Evolutionary conservation across 1,140 invertebrate species (phyloP).

Genomic region (Andricus grossulariae): DNA sequence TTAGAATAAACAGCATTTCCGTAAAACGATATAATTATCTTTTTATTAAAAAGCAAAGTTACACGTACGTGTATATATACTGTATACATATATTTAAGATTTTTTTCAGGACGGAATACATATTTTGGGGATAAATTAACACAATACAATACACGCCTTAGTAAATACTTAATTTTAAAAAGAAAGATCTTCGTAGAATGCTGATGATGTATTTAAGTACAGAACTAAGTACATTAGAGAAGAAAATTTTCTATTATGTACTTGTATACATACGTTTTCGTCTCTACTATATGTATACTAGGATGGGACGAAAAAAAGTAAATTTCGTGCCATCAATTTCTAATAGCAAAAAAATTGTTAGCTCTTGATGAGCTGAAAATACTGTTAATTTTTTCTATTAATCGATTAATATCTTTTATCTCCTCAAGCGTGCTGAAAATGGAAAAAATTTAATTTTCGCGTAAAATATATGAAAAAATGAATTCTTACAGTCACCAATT

Average conservation of each 20-base stretch:
- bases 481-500: too few species aligned
- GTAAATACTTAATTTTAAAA: constrained; percentile 1
- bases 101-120: constrained; percentile 27
- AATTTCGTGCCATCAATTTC: too few species aligned
- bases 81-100: constrained; percentile 11
- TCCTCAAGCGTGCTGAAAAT: too few species aligned
- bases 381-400: too few species aligned
- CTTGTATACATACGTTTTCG: background rate
- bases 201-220: background rate
- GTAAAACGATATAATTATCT: constrained; percentile 7
- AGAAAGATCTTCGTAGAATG: constrained; percentile 18
- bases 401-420: too few species aligned
- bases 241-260: background rate
- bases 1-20: background rate
- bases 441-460: too few species aligned
- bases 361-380: too few species aligned
- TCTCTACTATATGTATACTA: too few species aligned
- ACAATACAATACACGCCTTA: constrained; percentile 7
- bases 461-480: too few species aligned
- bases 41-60: constrained; percentile 15
- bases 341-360: too few species aligned
- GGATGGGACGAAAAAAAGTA: too few species aligned
- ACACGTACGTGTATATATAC: constrained; percentile 12
- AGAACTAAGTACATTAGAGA: constrained; percentile 1
- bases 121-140: constrained; percentile 24